Evolutionary conservation across 2,113 vertebrate species (phyloP).

Genomic region (Dermatemys mawii): DNA sequence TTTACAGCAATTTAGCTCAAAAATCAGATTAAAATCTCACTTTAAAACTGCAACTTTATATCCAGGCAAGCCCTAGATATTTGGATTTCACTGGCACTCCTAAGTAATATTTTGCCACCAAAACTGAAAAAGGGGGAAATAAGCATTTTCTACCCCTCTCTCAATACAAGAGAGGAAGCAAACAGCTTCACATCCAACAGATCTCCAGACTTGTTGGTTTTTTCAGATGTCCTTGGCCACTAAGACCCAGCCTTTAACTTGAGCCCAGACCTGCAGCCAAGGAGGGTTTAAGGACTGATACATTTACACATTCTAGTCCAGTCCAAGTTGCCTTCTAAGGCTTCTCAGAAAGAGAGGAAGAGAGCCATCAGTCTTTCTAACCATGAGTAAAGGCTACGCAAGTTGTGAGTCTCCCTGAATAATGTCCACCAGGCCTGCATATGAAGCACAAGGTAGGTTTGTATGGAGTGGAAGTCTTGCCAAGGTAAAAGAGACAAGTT

Average conservation of each 20-base stretch:
- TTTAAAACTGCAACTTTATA: not conserved
- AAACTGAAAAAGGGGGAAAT: not conserved
- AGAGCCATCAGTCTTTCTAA: not conserved
- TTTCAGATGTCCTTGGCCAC: not conserved
- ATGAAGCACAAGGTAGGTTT: not conserved
- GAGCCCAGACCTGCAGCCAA: not conserved
- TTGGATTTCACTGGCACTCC: not conserved
- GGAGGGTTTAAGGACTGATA: not conserved
- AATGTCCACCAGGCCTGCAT: not conserved
- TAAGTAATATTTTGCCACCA: not conserved
- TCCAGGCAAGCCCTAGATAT: too few species aligned
- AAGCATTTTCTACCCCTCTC: not conserved
- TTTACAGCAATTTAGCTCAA: not conserved
- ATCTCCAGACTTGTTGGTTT: not conserved
- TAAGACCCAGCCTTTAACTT: not conserved
- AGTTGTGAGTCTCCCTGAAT: not conserved
- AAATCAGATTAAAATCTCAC: not conserved
- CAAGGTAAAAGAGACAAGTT: not conserved
- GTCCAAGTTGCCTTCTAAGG: not conserved
- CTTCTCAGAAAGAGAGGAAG: not conserved
- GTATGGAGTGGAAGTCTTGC: not conserved
- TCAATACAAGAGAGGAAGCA: not conserved
- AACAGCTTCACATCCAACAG: not conserved
- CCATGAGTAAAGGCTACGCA: too few species aligned
- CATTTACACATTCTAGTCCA: not conserved